Evolutionary conservation across 2,888 invertebrate species (phyloP), one percentile per base, ranked within the genome.

Genomic region (Bedellia somnulentella): DNA sequence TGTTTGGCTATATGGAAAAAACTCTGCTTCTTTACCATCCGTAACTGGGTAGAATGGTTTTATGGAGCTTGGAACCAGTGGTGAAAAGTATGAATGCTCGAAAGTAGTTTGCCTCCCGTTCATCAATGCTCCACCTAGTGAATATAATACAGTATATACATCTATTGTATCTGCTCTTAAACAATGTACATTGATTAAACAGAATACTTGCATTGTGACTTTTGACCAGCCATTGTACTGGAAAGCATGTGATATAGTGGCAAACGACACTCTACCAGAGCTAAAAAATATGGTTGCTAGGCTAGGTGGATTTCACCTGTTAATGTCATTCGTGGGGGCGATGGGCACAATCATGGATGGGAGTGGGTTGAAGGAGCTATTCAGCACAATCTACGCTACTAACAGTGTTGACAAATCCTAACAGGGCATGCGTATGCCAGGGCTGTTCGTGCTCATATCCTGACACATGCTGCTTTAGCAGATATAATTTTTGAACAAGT

Each of bases 181-280:
- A 12, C 10, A 27, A 5, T 16, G 10, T 3, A n/a, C 9, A 10
- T 2, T 3, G 3, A 10, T 5, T 12, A 11, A 6, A 5, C 17
- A 17, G 11, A 17, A 27, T 9, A 18, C 27, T 27, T 11, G 11
- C 11, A 11, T 27, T 9, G 17, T 27, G n/a, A 27, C 27, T 11
- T 27, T 17, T 17, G 27, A 27, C 12, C 27, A 27, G 12, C 27
- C 27, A 5, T 13, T 27, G 12, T 27, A 27, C 12, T 6, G 5
- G 2, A 51, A 53, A 43, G 48, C 49, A 27, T 35, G 42, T 23
- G 49, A 52, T 35, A 48, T 52, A 9, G 39, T 46, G 6, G 35
- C 12, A 1, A 15, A 37, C 5, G 34, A 38, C 32, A 24, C 39
- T 32, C 32, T 38, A 36, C 28, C 37, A 14, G 21, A 26, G 11